Evolutionary conservation across 1,140 invertebrate genomes (phyloP).

Genomic region (Leptonema lineaticorne): DNA sequence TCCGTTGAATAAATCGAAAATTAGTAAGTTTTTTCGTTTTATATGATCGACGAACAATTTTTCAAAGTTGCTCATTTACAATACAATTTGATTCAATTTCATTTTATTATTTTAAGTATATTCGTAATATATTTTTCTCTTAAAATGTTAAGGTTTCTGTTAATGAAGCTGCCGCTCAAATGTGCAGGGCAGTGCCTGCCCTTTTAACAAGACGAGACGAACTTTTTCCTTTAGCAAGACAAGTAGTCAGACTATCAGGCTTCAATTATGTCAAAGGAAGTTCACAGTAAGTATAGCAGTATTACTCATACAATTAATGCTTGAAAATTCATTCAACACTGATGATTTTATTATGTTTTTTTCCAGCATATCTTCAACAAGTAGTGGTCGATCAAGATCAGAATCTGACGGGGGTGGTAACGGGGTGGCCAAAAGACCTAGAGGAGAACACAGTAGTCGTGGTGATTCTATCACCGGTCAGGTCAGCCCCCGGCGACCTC

Average conservation of each 20-base stretch:
- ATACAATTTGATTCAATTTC: background rate
- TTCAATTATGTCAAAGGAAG: constrained; percentile 84
- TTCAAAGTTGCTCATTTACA: no score
- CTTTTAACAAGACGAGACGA: constrained; percentile 90
- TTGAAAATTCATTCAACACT: background rate
- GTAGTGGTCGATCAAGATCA: constrained; percentile 34
- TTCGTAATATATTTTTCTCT: background rate
- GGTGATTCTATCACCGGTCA: constrained; percentile 20
- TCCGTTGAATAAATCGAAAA: background rate
- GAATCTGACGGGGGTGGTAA: constrained; percentile 28
- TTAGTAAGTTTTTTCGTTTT: no score
- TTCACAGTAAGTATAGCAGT: constrained; percentile 56
- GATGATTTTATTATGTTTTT: background rate
- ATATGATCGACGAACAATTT: no score
- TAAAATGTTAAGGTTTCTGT: constrained; percentile 72
- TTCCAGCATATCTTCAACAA: constrained; percentile 37
- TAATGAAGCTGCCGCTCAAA: constrained; percentile 95
- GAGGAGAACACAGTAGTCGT: constrained; percentile 14
- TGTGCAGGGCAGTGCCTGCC: constrained; percentile 86
- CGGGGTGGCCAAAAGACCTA: constrained; percentile 14
- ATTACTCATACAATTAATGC: constrained; percentile 9
- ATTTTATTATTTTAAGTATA: constrained; percentile 7
- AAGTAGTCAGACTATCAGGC: constrained; percentile 91
- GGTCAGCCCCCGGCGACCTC: constrained; percentile 25
- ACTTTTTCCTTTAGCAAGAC: constrained; percentile 90